Conservation (phyloP, 1,140 invertebrate species). For the Drosophila bocqueti region DNA sequence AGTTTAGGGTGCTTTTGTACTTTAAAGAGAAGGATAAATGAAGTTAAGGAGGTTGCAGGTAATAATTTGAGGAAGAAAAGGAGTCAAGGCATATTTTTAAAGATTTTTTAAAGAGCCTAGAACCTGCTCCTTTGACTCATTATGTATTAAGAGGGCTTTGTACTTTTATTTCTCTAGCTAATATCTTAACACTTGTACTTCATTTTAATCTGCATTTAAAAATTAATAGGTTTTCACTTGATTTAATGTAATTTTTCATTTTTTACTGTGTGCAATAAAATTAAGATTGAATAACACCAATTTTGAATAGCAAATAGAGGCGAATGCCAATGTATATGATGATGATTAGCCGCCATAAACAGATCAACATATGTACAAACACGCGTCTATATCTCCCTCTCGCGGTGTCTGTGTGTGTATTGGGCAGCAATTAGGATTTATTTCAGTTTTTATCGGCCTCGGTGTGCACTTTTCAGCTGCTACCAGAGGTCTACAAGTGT, state of each 20-base stretch:
- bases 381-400: constrained; percentile 52
- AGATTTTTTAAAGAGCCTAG: too few species aligned
- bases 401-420: constrained; percentile 18
- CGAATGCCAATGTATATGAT: constrained; percentile 53
- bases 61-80: not conserved
- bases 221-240: not conserved
- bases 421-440: constrained; percentile 70
- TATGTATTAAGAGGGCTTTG: too few species aligned
- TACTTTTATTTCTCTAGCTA: not conserved
- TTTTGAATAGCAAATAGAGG: constrained; percentile 62
- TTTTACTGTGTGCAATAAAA: constrained; percentile 23
- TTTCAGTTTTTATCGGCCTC: constrained; percentile 74
- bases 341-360: constrained; percentile 81
- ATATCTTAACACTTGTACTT: not conserved
- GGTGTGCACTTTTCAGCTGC: constrained; percentile 55
- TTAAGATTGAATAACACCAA: constrained; percentile 48
- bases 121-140: not conserved
- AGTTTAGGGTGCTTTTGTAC: not conserved
- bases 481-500: constrained; percentile 65
- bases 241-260: not conserved
- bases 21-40: not conserved
- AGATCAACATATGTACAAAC: constrained; percentile 80
- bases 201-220: not conserved
- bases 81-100: not conserved
- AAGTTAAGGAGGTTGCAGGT: not conserved